Conservation (phyloP, 1,140 invertebrate species). For the Dysdera silvatica region DNA sequence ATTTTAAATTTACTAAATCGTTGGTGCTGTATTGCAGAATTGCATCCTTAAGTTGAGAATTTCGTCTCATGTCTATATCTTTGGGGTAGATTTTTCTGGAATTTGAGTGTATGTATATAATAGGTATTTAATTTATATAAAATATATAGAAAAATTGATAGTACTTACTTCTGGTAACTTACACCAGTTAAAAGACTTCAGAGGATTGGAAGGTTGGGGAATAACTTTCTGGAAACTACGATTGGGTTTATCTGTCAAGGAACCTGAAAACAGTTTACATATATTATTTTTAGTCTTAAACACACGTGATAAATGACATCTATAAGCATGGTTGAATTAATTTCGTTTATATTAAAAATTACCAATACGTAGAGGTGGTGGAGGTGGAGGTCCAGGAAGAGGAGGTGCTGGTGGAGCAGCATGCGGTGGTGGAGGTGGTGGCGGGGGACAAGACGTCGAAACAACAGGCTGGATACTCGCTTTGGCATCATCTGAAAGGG, state of each 20-base stretch:
- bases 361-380: slow-evolving; percentile 32
- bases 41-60: too few relatives aligned
- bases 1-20: neutral
- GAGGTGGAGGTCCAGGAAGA: slow-evolving; percentile 48
- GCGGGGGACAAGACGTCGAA: slow-evolving; percentile 38
- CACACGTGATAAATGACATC: too few relatives aligned
- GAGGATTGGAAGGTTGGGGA: slow-evolving; percentile 67
- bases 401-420: slow-evolving; percentile 42
- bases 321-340: too few relatives aligned
- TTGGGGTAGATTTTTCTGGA: too few relatives aligned
- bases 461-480: slow-evolving; percentile 53
- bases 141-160: slow-evolving; percentile 2
- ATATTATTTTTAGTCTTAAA: too few relatives aligned
- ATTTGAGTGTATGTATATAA: too few relatives aligned
- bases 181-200: slow-evolving; percentile 97
- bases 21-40: too few relatives aligned
- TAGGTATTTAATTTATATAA: neutral
- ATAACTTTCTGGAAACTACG: slow-evolving; percentile 64
- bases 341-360: neutral
- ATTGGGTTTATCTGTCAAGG: slow-evolving; percentile 21
- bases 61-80: too few relatives aligned
- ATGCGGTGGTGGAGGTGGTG: slow-evolving; percentile 30
- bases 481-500: slow-evolving; percentile 86
- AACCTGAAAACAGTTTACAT: slow-evolving; percentile 9
- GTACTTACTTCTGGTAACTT: slow-evolving; percentile 70